These are phyloP conservation scores for Bacillus rossius DNA, from an alignment of 1,140 invertebrate species.

Conservation along the genomic window DNA sequence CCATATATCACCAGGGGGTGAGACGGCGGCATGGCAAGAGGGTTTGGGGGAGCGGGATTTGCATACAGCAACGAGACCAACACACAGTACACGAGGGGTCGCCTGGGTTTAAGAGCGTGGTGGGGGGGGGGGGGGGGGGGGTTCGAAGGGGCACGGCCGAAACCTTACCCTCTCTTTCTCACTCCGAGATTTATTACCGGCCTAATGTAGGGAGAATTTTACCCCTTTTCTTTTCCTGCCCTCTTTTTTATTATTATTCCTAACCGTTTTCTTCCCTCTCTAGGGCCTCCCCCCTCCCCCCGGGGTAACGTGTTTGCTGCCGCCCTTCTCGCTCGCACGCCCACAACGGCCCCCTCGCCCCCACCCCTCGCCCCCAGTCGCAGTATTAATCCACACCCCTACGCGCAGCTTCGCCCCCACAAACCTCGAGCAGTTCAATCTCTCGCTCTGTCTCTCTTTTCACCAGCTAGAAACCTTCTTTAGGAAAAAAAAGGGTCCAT, in stretches of 20 bases:
- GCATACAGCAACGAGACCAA: slow-evolving; percentile 17
- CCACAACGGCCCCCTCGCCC: neutral
- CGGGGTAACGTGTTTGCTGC: no score
- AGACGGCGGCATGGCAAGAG: no score
- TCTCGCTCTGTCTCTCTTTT: no score
- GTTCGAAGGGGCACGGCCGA: neutral
- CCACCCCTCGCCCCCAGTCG: slow-evolving; percentile 2
- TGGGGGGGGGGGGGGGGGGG: slow-evolving; percentile 2
- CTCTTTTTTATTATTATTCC: neutral
- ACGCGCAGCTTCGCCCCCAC: slow-evolving; percentile 1
- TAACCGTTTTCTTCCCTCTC: no score
- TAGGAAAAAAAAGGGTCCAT: slow-evolving; percentile 14
- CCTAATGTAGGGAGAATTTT: slow-evolving; percentile 34
- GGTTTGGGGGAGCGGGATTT: slow-evolving; percentile 9
- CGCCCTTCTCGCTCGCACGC: no score
- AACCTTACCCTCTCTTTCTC: slow-evolving; percentile 1
- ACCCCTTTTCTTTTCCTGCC: slow-evolving; percentile 6
- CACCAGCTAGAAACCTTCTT: no score
- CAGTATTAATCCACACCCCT: slow-evolving; percentile 14
- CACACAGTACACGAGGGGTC: slow-evolving; percentile 8
- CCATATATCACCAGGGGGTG: slow-evolving; percentile 38
- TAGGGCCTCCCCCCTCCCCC: no score
- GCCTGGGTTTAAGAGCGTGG: slow-evolving; percentile 1
- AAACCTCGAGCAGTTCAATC: no score
- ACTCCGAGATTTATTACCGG: slow-evolving; percentile 37